Conservation (phyloP, 2,113 vertebrate genomes). For the Onychostoma macrolepis region DNA sequence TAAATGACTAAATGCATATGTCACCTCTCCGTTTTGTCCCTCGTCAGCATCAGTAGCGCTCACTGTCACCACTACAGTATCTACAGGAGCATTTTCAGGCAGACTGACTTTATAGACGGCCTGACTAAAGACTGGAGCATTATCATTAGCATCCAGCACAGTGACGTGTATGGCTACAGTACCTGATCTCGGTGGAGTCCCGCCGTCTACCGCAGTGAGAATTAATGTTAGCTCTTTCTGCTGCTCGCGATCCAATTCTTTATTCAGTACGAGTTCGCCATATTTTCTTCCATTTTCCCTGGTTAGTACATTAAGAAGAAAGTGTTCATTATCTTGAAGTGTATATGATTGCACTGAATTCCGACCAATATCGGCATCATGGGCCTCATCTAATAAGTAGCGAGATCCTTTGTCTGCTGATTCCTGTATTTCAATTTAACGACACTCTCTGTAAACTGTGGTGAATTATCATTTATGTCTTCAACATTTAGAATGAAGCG, state of each 20-base stretch:
- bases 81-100: no score
- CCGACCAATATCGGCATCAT: constrained; percentile 68
- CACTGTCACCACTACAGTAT: no score
- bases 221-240: no score
- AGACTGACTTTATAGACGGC: no score
- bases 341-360: constrained; percentile 78
- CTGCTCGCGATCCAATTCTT: constrained; percentile 14
- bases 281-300: constrained; percentile 56
- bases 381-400: constrained; percentile 34
- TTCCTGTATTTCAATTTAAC: constrained; percentile 53
- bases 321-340: constrained; percentile 63
- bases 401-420: no score
- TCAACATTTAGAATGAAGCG: constrained; percentile 50
- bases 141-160: no score
- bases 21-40: constrained; percentile 70
- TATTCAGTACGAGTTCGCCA: constrained; percentile 27
- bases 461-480: constrained; percentile 70
- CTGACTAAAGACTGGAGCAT: no score
- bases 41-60: no score
- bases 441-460: constrained; percentile 59
- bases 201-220: no score
- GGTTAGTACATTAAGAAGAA: constrained; percentile 62
- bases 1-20: constrained; percentile 57
- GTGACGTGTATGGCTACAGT: no score
- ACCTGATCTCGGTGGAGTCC: no score